Evolutionary conservation across 2,113 vertebrate genomes (phyloP).

Genomic region (Monopterus albus): DNA sequence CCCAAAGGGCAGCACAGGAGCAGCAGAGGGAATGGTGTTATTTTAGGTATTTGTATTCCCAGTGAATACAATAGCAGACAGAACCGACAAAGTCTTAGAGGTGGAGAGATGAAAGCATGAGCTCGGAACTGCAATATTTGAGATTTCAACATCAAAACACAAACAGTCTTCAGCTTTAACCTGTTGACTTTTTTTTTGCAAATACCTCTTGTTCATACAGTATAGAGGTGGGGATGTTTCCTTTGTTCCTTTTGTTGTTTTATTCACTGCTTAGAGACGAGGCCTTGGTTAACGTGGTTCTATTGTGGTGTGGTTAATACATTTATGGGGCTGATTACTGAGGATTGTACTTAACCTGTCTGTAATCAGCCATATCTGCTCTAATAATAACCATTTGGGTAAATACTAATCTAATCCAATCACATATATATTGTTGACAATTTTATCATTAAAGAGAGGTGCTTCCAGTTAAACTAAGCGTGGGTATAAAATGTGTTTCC

Average conservation of each 20-base stretch:
- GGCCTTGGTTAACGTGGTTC: neutral
- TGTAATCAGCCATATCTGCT: conserved; percentile 7
- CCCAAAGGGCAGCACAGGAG: conserved; percentile 23
- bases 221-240: neutral
- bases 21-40: conserved; percentile 26
- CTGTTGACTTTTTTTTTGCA: neutral
- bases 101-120: neutral
- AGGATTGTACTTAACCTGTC: conserved; percentile 3
- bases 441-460: neutral
- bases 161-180: neutral
- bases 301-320: neutral
- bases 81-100: conserved; percentile 13
- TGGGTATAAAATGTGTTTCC: conserved; percentile 33
- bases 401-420: conserved; percentile 10
- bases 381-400: neutral
- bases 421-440: neutral
- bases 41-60: conserved; percentile 42
- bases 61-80: conserved; percentile 22
- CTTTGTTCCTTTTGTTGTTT: neutral
- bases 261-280: neutral
- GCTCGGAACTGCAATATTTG: conserved; percentile 3
- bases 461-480: conserved; percentile 5
- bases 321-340: conserved; percentile 3
- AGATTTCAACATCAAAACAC: neutral
- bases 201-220: neutral